A percentile compares a stretch with the other conserved stretches of the same genome.
phyloP scores from a whole-genome alignment of 1,140 invertebrate genomes.

The Drosophila ohnishii region DNA sequence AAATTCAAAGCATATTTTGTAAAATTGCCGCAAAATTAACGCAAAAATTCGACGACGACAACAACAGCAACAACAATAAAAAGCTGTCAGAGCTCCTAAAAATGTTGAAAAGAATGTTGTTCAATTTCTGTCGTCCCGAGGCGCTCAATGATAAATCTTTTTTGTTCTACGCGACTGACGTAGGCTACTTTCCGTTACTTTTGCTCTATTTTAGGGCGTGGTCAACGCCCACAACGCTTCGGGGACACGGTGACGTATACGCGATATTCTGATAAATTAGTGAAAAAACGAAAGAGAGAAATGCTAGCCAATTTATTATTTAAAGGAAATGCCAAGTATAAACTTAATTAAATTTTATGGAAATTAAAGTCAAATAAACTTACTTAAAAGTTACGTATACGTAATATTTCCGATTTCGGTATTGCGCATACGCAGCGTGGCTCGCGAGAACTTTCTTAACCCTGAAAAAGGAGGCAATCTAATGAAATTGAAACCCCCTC shows the following conservation, averaged over 20 bases:
- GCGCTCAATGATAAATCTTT: conserved; percentile 38
- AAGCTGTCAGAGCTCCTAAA: conserved; percentile 33
- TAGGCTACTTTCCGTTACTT: conserved; percentile 23
- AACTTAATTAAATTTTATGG: neutral
- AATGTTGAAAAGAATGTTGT: conserved; percentile 44
- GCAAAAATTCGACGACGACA: conserved; percentile 30
- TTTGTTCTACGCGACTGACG: conserved; percentile 13
- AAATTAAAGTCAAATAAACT: neutral
- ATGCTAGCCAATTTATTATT: neutral
- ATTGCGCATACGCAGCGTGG: conserved; percentile 36
- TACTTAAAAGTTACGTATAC: neutral
- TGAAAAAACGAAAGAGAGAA: neutral
- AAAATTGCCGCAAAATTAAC: conserved; percentile 74
- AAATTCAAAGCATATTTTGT: conserved; percentile 66
- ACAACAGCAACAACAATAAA: conserved; percentile 2
- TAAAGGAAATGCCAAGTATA: neutral
- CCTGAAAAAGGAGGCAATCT: conserved; percentile 11
- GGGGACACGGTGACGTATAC: conserved; percentile 34
- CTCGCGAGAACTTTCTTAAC: neutral
- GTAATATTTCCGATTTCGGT: neutral
- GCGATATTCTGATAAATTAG: conserved; percentile 25
- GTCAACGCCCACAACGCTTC: conserved; percentile 20
- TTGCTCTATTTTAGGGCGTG: conserved; percentile 6
- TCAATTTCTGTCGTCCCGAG: conserved; percentile 13
- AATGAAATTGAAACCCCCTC: conserved; percentile 2